A percentile compares a stretch with the other conserved stretches of the same genome.
Evolutionary conservation across 37 sponge, comb jelly and placozoan genomes (phyloP).

Genomic region (Aphrocallistes beatrix): DNA sequence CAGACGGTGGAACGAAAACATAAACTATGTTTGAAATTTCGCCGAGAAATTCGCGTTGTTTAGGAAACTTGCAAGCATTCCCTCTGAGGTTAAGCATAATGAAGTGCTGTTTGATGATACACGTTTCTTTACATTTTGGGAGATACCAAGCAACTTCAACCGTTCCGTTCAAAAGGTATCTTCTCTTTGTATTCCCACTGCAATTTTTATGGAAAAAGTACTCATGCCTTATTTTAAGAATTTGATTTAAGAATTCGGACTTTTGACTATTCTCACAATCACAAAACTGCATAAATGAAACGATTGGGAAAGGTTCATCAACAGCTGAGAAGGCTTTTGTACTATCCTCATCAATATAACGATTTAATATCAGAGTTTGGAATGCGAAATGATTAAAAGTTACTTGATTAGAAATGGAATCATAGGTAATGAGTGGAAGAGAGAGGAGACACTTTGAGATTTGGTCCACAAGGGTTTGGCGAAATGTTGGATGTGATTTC

Average conservation of each 20-base stretch:
- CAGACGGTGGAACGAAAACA: neutral
- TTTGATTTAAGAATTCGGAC: slow-evolving; percentile 21
- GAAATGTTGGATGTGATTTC: neutral
- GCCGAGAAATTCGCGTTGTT: slow-evolving; percentile 24
- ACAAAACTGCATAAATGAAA: slow-evolving; percentile 28
- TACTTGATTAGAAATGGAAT: neutral
- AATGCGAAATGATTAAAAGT: slow-evolving; percentile 21
- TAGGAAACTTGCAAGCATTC: neutral
- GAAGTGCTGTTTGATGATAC: neutral
- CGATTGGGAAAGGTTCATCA: slow-evolving; percentile 14
- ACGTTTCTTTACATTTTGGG: neutral
- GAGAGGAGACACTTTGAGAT: slow-evolving; percentile 21
- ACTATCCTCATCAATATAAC: neutral
- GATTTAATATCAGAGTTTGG: slow-evolving; percentile 18
- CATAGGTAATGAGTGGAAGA: slow-evolving; percentile 20
- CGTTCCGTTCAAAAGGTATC: slow-evolving; percentile 6
- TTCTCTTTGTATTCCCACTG: neutral
- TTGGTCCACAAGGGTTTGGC: slow-evolving; percentile 3
- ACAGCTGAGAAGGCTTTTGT: neutral
- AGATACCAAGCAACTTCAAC: slow-evolving; percentile 32
- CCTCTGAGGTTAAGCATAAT: slow-evolving; percentile 27
- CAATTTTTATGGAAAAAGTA: slow-evolving; percentile 25
- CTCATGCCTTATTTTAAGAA: slow-evolving; percentile 4
- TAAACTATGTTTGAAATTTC: neutral
- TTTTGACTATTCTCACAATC: slow-evolving; percentile 14